Evolutionary conservation across 2,797 vertebrate species (phyloP).

Genomic region (Hephaestus fuliginosus): DNA sequence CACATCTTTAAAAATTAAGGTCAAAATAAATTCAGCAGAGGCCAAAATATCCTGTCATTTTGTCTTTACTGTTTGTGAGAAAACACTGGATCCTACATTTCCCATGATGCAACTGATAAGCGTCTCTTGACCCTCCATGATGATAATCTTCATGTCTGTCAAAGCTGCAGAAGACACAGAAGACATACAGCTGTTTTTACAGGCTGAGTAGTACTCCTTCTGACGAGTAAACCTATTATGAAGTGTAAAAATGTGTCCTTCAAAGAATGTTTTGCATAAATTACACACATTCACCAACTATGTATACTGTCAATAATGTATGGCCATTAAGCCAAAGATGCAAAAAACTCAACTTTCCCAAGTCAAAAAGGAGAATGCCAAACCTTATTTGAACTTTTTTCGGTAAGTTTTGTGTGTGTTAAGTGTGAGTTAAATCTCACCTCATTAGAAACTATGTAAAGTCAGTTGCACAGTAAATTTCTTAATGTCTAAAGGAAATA

Average conservation of each 20-base stretch:
- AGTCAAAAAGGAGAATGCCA: background rate
- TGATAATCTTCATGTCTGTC: background rate
- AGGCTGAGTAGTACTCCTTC: background rate
- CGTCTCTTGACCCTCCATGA: background rate
- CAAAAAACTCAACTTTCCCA: too few species aligned
- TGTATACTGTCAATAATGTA: background rate
- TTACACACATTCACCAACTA: background rate
- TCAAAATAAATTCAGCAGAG: background rate
- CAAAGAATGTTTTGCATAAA: background rate
- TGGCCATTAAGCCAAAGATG: background rate
- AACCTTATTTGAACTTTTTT: background rate
- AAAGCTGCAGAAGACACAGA: background rate
- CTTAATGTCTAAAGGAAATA: background rate
- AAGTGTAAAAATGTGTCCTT: background rate
- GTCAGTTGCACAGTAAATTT: background rate
- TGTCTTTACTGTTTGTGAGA: background rate
- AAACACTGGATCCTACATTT: constrained; percentile 8
- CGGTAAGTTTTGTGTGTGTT: background rate
- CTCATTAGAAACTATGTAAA: background rate
- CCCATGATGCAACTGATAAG: background rate
- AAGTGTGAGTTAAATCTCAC: background rate
- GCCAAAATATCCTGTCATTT: background rate
- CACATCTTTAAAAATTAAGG: background rate
- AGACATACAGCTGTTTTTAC: background rate
- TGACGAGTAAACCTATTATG: background rate